Evolutionary conservation across 2,888 invertebrate genomes (phyloP).

Genomic region (Lycophotia porphyrea): DNA sequence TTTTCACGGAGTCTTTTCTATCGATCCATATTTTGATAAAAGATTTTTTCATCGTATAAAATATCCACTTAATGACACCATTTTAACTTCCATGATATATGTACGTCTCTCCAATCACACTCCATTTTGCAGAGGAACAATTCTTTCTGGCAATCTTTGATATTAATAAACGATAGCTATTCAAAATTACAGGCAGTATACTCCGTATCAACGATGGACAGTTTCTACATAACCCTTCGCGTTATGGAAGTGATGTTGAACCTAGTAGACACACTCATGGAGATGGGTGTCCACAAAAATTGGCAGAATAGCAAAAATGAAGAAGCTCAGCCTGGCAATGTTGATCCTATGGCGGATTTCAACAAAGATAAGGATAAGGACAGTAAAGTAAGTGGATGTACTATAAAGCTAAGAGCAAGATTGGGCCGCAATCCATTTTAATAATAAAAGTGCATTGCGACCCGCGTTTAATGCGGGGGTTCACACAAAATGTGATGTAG

Average conservation of each 20-base stretch:
- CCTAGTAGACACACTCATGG: constrained; percentile 97
- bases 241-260: constrained; percentile 98
- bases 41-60: not conserved
- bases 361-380: constrained; percentile 87
- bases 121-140: not conserved
- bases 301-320: constrained; percentile 84
- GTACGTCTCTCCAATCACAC: not conserved
- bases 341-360: constrained; percentile 83
- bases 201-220: constrained; percentile 95
- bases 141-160: not conserved
- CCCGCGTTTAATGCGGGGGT: not conserved
- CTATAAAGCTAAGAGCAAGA: not conserved
- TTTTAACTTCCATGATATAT: not conserved
- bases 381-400: constrained; percentile 75
- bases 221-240: constrained; percentile 95
- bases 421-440: not conserved
- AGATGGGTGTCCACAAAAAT: constrained; percentile 95
- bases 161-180: not conserved
- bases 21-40: not conserved
- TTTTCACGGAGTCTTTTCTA: not conserved
- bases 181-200: constrained; percentile 93
- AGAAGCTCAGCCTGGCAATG: constrained; percentile 78
- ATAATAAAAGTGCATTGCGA: not conserved
- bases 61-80: not conserved
- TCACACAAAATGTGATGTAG: not conserved